phyloP scores from a whole-genome alignment of 2,113 vertebrate genomes.

The rabbit (Oryctolagus cuniculus) region DNA sequence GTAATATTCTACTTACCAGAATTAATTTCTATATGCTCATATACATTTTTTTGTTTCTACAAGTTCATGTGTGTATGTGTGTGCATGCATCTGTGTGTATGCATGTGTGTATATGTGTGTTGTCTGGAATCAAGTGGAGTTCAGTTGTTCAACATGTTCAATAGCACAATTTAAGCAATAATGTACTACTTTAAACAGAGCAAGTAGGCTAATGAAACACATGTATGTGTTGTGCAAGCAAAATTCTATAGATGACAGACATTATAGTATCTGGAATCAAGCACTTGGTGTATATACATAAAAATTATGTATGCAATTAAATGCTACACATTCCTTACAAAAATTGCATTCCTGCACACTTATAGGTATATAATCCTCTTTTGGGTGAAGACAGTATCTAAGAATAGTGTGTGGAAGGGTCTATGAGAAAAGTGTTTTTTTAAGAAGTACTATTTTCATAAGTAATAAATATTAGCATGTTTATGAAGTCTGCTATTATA shows the following conservation, averaged over 20 bases:
- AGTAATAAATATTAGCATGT: background rate
- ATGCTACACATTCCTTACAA: background rate
- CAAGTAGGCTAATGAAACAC: background rate
- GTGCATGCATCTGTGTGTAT: background rate
- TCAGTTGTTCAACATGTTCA: background rate
- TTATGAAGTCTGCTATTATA: slow-evolving; percentile 70
- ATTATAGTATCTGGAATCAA: background rate
- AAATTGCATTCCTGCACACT: background rate
- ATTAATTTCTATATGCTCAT: background rate
- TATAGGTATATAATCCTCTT: background rate
- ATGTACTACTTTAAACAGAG: slow-evolving; percentile 69
- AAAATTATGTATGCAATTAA: background rate
- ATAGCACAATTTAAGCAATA: slow-evolving; percentile 44
- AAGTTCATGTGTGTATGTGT: background rate
- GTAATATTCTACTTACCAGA: background rate
- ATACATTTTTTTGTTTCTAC: background rate
- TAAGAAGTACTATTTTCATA: background rate
- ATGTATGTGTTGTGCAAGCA: slow-evolving; percentile 55
- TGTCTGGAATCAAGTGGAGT: background rate
- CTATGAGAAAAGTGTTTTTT: background rate
- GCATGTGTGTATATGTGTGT: rapidly evolving
- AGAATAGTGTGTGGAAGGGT: background rate
- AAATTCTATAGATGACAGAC: slow-evolving; percentile 59
- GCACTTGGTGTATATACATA: background rate
- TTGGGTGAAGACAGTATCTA: background rate